Conservation (phyloP, 2,113 vertebrate species). For the Sander lucioperca region DNA sequence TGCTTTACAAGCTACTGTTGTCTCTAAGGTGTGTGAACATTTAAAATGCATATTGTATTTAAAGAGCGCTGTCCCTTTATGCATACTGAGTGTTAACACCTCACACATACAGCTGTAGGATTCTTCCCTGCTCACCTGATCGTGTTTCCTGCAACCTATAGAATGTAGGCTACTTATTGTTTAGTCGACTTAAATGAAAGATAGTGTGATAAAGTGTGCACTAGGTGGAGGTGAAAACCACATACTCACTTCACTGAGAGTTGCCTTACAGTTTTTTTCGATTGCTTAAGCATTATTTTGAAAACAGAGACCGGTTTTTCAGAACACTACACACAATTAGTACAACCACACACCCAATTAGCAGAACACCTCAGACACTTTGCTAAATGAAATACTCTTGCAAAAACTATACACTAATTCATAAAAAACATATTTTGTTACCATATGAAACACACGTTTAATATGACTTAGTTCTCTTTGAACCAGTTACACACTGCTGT, state of each 20-base stretch:
- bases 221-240: background rate
- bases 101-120: background rate
- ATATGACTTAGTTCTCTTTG: no score
- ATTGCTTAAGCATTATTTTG: no score
- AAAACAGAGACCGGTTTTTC: no score
- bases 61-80: slow-evolving; percentile 7
- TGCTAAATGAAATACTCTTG: no score
- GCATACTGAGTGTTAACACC: slow-evolving; percentile 14
- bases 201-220: background rate
- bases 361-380: no score
- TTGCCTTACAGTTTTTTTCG: background rate
- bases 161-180: background rate
- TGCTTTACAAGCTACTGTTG: slow-evolving; percentile 14
- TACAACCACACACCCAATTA: no score
- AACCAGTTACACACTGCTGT: no score
- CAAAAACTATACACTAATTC: no score
- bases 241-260: background rate
- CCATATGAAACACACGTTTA: no score
- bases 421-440: no score
- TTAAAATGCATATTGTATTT: slow-evolving; percentile 30
- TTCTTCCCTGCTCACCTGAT: slow-evolving; percentile 6
- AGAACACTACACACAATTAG: no score
- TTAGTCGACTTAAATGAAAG: background rate
- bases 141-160: background rate
- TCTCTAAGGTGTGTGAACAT: slow-evolving; percentile 25